A percentile compares a stretch with the other conserved stretches of the same genome.
Evolutionary conservation across 2,888 invertebrate species (phyloP).

Genomic region (Agrotis exclamationis): DNA sequence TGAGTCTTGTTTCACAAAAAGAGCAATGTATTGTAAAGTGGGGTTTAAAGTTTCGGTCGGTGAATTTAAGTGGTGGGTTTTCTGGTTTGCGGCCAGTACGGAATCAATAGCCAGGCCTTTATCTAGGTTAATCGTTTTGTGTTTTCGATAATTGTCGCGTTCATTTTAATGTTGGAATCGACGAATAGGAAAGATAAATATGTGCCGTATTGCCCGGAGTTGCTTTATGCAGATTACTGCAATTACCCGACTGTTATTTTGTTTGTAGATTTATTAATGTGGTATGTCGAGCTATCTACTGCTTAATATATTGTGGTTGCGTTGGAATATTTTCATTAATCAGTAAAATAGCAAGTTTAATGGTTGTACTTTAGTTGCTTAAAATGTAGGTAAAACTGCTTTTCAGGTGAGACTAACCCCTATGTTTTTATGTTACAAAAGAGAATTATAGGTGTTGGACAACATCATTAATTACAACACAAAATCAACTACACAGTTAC

Average conservation of each 20-base stretch:
- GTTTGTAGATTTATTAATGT: slow-evolving; percentile 33
- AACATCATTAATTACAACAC: background rate
- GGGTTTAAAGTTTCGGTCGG: slow-evolving; percentile 35
- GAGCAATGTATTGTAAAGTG: slow-evolving; percentile 43
- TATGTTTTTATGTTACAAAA: background rate
- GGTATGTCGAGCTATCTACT: background rate
- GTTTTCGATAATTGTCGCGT: slow-evolving; percentile 77
- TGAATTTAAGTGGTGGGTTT: slow-evolving; percentile 55
- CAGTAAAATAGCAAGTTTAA: background rate
- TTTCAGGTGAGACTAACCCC: no score
- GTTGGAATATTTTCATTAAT: slow-evolving; percentile 1
- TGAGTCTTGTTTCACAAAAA: slow-evolving; percentile 11
- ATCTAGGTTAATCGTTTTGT: slow-evolving; percentile 78
- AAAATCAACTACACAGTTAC: slow-evolving; percentile 11
- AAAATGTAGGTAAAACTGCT: background rate
- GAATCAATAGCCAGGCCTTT: slow-evolving; percentile 71
- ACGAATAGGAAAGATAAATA: slow-evolving; percentile 56
- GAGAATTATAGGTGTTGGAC: background rate
- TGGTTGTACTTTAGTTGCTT: background rate
- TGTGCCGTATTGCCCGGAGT: slow-evolving; percentile 22
- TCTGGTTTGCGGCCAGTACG: slow-evolving; percentile 71
- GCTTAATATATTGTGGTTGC: background rate
- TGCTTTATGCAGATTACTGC: slow-evolving; percentile 39
- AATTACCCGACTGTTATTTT: slow-evolving; percentile 19
- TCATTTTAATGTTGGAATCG: slow-evolving; percentile 68